Conservation (phyloP, 2,888 invertebrate species). For the Hydriomena furcata region DNA sequence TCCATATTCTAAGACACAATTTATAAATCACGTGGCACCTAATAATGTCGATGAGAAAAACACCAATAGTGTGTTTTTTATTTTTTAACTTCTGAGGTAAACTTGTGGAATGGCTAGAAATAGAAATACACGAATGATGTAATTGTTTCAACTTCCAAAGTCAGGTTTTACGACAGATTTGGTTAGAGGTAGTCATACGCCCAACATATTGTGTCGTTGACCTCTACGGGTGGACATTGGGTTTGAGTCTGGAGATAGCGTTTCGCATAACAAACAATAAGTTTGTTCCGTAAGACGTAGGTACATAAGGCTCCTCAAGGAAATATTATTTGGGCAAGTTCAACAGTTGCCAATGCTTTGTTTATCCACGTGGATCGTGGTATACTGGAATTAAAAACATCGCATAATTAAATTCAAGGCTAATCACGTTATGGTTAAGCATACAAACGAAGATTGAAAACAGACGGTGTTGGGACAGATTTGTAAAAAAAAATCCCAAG, state of each 20-base stretch:
- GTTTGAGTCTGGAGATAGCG: slow-evolving; percentile 54
- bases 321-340: slow-evolving; percentile 12
- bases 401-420: slow-evolving; percentile 1
- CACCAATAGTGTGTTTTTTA: slow-evolving; percentile 5
- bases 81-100: slow-evolving; percentile 1
- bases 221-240: slow-evolving; percentile 58
- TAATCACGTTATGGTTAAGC: slow-evolving; percentile 3
- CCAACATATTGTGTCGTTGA: slow-evolving; percentile 63
- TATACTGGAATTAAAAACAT: background rate
- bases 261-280: slow-evolving; percentile 64
- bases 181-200: slow-evolving; percentile 35
- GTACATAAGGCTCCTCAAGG: slow-evolving; percentile 16
- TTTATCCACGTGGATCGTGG: slow-evolving; percentile 9
- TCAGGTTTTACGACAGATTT: slow-evolving; percentile 29
- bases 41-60: background rate
- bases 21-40: slow-evolving; percentile 1
- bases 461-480: background rate
- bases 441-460: background rate
- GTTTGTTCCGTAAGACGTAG: slow-evolving; percentile 33
- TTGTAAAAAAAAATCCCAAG: background rate
- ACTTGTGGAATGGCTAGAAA: slow-evolving; percentile 17
- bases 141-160: slow-evolving; percentile 32
- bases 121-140: slow-evolving; percentile 36
- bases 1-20: too few relatives aligned
- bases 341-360: slow-evolving; percentile 5